Base-by-base conservation (phyloP, 92 coral and sea anemone genomes). In the Diadumene lineata region DNA sequence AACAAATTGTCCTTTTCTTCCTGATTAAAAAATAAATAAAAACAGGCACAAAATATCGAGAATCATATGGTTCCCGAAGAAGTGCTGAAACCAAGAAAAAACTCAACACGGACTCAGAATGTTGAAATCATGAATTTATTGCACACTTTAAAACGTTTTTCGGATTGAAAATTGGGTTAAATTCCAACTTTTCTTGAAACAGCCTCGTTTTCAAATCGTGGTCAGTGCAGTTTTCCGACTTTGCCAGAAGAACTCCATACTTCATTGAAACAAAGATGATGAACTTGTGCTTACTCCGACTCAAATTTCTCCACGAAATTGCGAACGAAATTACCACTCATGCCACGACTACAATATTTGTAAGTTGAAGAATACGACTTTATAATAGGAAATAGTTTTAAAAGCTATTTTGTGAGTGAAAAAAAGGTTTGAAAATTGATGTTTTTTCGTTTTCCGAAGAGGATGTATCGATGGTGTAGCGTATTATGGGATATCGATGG, bases 401-500 rank as follows among this genome's bases (percentile, higher is more conserved):
- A 2, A 22, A 6, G 29, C 16, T 58, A 28, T 15, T 8, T 7
- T 56, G 18, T 21, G 29, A 19, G 70, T 3, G 23, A 11, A 60
- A 72, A 75, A 43, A n/a, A 24, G n/a, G 73, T 33, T 31, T 27
- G 56, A 8, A 76, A 24, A 76, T 64, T 50, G 50, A 27, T 1
- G 22, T 19, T 0, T 24, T 60, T 58, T 18, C 27, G 1, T 60
- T 4, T 72, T 53, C 58, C 17, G 23, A 28, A 60, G 26, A n/a
- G 22, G 62, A 19, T 53, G 16, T 28, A 21, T 68, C 17, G 43
- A 33, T 68, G 82, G 72, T 56, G 53, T 32, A 73, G 43, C 88
- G 87, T 87, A 90, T 90, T 90, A 90, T 90, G 96, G 96, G 89
- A 87, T 90, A 82, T 38, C 34, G 43, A 32, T 69, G 78, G 77